Evolutionary conservation across 2,113 vertebrate genomes (phyloP), one percentile per base, ranked within the genome.

Genomic region (Collichthys lucidus): DNA sequence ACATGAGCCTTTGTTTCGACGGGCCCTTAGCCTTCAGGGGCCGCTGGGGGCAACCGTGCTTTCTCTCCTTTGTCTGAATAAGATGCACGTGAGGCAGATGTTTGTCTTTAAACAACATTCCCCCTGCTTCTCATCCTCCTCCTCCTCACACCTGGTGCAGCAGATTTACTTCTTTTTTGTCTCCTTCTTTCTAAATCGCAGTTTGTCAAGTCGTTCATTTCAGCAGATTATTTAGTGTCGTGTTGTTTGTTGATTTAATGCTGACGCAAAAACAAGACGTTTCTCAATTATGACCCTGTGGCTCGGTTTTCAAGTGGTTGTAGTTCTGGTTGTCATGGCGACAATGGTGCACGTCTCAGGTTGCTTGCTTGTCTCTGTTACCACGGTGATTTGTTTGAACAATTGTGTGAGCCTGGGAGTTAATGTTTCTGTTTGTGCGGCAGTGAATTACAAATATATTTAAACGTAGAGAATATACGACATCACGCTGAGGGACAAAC

Each of bases 11-110:
- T 93, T 93, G 91, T 93, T 70, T 60, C 0, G 12, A 7, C 20
- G 46, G 74, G 65, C 69, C 78, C 68, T 53, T 74, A 0, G 74
- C 59, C 65, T 40, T 57, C 31, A 8, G 76, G 60, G 75, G 65
- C 68, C 62, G 5, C 55, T 12, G 22, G 66, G 82, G 57, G 55
- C 31, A 74, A 14, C 67, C 82, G 1, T 76, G 46, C 66, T 63
- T 76, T 42, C 68, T 42, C 46, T 22, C 76, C 76, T 76, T 90
- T 92, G 90, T 84, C 68, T 75, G 52, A 82, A 42, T 44, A 52
- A 86, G 91, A 85, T 11, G 69, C 71, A 77, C 44, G 7, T 5
- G 47, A 85, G 77, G 89, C 91, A 91, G 92, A 90, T 90, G 90
- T 87, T 93, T 73, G 52, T 86, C 52, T 61, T 71, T 6, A 22